Evolutionary conservation across 2,888 invertebrate species (phyloP).

Genomic region (Lepidocyrtinus sp.): DNA sequence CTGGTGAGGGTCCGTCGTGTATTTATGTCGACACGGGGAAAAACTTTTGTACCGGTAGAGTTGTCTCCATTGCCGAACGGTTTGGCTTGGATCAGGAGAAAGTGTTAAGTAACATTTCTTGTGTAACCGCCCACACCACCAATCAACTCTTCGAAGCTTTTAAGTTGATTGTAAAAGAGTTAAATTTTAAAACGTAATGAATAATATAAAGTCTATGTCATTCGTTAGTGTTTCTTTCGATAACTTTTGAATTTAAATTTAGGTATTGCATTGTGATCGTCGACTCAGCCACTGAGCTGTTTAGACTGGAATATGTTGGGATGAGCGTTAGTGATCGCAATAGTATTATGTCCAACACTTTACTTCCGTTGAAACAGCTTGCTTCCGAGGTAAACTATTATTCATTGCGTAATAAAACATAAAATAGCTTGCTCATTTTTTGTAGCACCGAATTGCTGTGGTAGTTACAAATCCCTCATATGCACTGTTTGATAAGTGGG

Average conservation of each 20-base stretch:
- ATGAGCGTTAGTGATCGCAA: neutral
- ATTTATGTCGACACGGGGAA: neutral
- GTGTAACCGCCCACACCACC: too few species aligned
- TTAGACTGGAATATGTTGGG: neutral
- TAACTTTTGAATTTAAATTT: too few species aligned
- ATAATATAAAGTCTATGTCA: too few species aligned
- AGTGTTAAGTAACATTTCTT: neutral
- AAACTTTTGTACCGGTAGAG: neutral
- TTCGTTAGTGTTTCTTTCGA: too few species aligned
- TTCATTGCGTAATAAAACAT: neutral
- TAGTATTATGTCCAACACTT: neutral
- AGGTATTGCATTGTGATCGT: too few species aligned
- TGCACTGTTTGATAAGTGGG: neutral
- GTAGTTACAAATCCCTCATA: neutral
- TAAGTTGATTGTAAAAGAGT: too few species aligned
- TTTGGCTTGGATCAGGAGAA: neutral
- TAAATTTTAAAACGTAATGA: too few species aligned
- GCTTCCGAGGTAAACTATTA: neutral
- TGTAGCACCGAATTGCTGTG: neutral
- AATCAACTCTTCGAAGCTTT: too few species aligned
- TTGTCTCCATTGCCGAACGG: neutral
- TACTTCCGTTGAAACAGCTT: neutral
- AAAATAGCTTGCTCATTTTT: neutral
- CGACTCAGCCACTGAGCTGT: neutral
- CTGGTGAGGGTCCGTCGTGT: neutral